phyloP scores from a whole-genome alignment of 2,888 invertebrate species.

The Amorpha juglandis region DNA sequence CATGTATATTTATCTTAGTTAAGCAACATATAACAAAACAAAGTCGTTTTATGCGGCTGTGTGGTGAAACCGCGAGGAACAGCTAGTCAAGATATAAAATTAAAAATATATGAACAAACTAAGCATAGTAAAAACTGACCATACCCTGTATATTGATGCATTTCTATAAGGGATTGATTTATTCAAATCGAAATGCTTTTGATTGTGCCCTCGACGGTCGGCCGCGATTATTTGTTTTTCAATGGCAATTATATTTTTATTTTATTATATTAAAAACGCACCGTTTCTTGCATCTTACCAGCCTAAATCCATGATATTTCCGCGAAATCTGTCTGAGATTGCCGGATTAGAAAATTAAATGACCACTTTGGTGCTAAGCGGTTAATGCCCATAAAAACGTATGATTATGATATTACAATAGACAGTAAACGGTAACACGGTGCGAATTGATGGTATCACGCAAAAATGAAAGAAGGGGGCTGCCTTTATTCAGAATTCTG shows the following conservation, averaged over 20 bases:
- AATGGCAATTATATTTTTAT: slow-evolving; percentile 83
- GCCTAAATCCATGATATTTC: slow-evolving; percentile 70
- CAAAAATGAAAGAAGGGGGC: not conserved
- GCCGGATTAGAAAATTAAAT: slow-evolving; percentile 50
- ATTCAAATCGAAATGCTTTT: slow-evolving; percentile 81
- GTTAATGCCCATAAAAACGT: slow-evolving; percentile 53
- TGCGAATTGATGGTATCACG: not conserved
- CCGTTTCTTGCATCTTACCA: slow-evolving; percentile 66
- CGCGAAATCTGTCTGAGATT: slow-evolving; percentile 72
- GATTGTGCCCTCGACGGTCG: slow-evolving; percentile 75
- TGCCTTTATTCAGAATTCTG: not conserved
- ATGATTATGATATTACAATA: slow-evolving; percentile 59
- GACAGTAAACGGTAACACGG: slow-evolving; percentile 8
- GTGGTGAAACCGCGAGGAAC: too few relatives aligned
- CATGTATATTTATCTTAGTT: too few relatives aligned
- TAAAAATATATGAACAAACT: not conserved
- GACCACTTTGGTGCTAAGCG: slow-evolving; percentile 41
- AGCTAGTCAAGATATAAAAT: too few relatives aligned
- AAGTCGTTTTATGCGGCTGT: too few relatives aligned
- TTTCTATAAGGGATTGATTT: slow-evolving; percentile 82
- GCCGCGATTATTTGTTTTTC: slow-evolving; percentile 81
- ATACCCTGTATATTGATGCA: slow-evolving; percentile 72
- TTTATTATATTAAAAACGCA: slow-evolving; percentile 66
- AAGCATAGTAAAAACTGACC: slow-evolving; percentile 16
- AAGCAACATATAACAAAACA: too few relatives aligned